A percentile compares a stretch with the other conserved stretches of the same genome.
These are phyloP conservation scores for Andrena marginata DNA, from an alignment of 2,888 invertebrate genomes.

Conservation along the genomic window DNA sequence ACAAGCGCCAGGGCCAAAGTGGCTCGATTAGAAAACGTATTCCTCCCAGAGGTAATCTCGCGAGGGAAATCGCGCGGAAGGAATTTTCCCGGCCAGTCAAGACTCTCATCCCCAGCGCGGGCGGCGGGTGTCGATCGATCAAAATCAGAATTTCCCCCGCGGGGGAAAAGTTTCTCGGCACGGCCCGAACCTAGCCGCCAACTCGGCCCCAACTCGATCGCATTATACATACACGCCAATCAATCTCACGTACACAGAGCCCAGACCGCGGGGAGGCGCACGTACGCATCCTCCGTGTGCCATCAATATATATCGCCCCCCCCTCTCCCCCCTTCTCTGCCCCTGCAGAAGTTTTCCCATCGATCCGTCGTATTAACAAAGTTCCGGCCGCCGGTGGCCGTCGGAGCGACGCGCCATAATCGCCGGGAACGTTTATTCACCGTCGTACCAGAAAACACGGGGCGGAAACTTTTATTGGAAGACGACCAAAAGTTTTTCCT, in stretches of 20 bases:
- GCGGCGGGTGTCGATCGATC: conserved; percentile 54
- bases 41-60: not conserved
- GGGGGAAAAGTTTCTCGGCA: conserved; percentile 55
- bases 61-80: conserved; percentile 34
- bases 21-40: conserved; percentile 26
- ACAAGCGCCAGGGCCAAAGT: not conserved
- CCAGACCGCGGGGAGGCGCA: conserved; percentile 1
- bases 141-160: conserved; percentile 62
- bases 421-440: conserved; percentile 80
- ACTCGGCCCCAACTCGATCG: conserved; percentile 59
- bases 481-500: conserved; percentile 80
- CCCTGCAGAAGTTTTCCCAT: conserved; percentile 64
- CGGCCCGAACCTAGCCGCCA: conserved; percentile 33
- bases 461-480: conserved; percentile 79
- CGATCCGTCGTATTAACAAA: conserved; percentile 80
- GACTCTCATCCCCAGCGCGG: not conserved
- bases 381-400: conserved; percentile 69
- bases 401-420: conserved; percentile 75
- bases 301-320: conserved; percentile 13
- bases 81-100: conserved; percentile 31
- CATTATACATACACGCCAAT: conserved; percentile 68
- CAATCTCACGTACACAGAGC: conserved; percentile 53
- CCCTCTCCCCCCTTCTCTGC: not conserved
- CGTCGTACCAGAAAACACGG: conserved; percentile 77
- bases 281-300: conserved; percentile 5